A percentile compares a stretch with the other conserved stretches of the same genome.
Evolutionary conservation across 2,113 vertebrate genomes (phyloP).

Genomic region (Tenebrosternarchus preto): DNA sequence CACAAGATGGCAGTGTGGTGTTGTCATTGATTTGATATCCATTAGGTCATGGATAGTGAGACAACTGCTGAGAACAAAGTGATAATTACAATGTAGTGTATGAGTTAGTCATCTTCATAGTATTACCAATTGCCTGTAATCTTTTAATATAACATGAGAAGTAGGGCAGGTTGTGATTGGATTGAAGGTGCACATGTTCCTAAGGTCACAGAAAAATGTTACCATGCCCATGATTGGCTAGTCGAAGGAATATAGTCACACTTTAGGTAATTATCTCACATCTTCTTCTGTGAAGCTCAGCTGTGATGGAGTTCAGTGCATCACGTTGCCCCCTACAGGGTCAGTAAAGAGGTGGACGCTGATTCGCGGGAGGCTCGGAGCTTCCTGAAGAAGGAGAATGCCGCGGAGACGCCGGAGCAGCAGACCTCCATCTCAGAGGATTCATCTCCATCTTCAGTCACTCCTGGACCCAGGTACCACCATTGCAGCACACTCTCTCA

Average conservation of each 20-base stretch:
- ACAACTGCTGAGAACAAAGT: neutral
- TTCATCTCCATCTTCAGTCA: neutral
- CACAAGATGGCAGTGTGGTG: conserved; percentile 51
- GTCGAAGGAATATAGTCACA: no score
- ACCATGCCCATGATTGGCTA: no score
- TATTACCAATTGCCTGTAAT: no score
- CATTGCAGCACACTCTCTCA: neutral
- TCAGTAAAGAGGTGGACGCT: conserved; percentile 89
- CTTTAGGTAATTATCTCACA: no score
- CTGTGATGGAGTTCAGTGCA: neutral
- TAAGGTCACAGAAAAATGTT: no score
- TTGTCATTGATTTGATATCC: neutral
- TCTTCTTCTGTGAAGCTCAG: neutral
- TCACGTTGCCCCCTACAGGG: conserved; percentile 69
- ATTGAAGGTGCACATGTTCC: no score
- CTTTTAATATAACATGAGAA: no score
- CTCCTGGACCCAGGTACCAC: conserved; percentile 68
- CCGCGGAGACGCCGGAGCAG: conserved; percentile 8
- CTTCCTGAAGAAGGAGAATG: conserved; percentile 80
- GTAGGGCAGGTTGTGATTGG: no score
- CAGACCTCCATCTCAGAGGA: neutral
- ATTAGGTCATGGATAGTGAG: no score
- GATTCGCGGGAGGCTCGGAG: conserved; percentile 87
- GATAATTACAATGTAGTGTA: no score
- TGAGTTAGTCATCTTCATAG: no score